phyloP scores from a whole-genome alignment of 2,888 invertebrate genomes.

The Caenorhabditis wallacei region DNA sequence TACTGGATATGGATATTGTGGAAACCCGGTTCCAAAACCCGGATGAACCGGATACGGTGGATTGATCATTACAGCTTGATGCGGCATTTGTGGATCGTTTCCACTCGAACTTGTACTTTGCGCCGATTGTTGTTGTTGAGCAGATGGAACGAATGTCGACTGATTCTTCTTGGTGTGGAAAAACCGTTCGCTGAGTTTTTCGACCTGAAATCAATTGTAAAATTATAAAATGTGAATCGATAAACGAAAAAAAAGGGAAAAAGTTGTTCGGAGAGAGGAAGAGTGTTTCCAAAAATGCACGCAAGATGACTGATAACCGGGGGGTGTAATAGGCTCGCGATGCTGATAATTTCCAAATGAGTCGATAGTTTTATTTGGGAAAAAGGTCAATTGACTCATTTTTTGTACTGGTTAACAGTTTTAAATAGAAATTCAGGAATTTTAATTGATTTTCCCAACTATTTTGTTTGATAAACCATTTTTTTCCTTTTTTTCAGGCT shows the following conservation, averaged over 20 bases:
- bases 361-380: no score
- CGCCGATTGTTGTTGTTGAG: conserved; percentile 29
- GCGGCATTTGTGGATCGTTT: conserved; percentile 45
- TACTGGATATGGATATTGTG: conserved; percentile 16
- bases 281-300: conserved; percentile 5
- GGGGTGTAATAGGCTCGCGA: not conserved
- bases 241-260: not conserved
- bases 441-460: no score
- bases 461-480: no score
- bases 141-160: conserved; percentile 46
- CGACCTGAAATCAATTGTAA: conserved; percentile 53
- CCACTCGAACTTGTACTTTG: conserved; percentile 35
- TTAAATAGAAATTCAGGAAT: no score
- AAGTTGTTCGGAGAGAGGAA: not conserved
- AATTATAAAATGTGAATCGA: not conserved
- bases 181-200: conserved; percentile 29
- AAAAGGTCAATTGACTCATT: no score
- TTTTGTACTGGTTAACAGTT: not conserved
- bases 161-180: conserved; percentile 31
- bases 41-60: conserved; percentile 52
- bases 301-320: not conserved
- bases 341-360: not conserved
- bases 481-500: not conserved
- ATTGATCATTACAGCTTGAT: conserved; percentile 44
- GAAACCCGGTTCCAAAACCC: conserved; percentile 41